Percentiles rank a stretch among this genome's conserved stretches.
Conservation (phyloP, 1,140 invertebrate species). For the Brachionus plicatilis region DNA sequence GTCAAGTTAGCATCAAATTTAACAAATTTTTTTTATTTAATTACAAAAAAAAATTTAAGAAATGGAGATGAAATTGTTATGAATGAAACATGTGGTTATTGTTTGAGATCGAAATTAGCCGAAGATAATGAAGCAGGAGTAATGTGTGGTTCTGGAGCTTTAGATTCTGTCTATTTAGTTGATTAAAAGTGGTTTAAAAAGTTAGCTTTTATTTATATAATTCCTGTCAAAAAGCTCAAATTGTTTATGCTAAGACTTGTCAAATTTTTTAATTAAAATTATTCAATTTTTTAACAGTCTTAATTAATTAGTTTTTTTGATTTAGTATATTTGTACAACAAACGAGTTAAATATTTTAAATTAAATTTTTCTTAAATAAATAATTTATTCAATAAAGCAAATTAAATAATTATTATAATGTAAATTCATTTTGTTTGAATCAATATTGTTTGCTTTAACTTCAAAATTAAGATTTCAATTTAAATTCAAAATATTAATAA, state of each 20-base stretch:
- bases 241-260: not conserved
- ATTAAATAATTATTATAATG: not conserved
- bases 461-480: no score
- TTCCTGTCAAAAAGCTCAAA: not conserved
- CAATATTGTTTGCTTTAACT: not conserved
- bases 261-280: not conserved
- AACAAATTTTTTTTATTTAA: slow-evolving; percentile 45
- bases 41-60: slow-evolving; percentile 58
- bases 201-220: not conserved
- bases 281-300: not conserved
- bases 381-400: not conserved
- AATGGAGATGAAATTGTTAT: slow-evolving; percentile 63
- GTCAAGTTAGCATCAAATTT: slow-evolving; percentile 59
- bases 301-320: not conserved
- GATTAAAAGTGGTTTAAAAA: not conserved
- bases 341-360: not conserved
- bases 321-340: not conserved
- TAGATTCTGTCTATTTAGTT: slow-evolving; percentile 62
- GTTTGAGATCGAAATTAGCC: slow-evolving; percentile 78
- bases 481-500: no score
- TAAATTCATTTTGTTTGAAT: not conserved
- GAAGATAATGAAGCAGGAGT: slow-evolving; percentile 88
- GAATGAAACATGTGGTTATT: slow-evolving; percentile 79
- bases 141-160: slow-evolving; percentile 76
- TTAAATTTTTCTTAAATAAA: not conserved